These are phyloP conservation scores for Hydropsyche tenuis DNA, from an alignment of 1,140 invertebrate species.

Conservation along the genomic window DNA sequence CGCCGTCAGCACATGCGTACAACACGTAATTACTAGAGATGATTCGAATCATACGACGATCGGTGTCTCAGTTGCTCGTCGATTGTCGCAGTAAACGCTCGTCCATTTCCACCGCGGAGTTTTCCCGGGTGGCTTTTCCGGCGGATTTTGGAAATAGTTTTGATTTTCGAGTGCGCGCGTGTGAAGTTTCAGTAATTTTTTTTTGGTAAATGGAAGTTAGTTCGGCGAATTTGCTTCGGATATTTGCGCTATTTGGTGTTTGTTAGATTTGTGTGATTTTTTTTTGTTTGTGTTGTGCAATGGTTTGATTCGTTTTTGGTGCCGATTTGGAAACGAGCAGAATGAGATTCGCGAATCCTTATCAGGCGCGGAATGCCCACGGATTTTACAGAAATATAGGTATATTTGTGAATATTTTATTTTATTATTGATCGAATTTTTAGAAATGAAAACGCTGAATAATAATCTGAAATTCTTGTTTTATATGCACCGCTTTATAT, in stretches of 20 bases:
- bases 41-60: background rate
- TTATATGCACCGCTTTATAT: too few relatives aligned
- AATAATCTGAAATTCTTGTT: too few relatives aligned
- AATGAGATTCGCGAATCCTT: constrained; percentile 47
- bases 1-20: background rate
- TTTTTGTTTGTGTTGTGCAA: background rate
- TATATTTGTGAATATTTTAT: constrained; percentile 6
- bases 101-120: background rate
- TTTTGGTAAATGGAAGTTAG: constrained; percentile 3
- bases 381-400: constrained; percentile 34
- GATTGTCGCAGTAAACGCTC: background rate
- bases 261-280: constrained; percentile 7
- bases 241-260: constrained; percentile 14
- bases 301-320: background rate
- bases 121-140: too few relatives aligned
- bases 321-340: constrained; percentile 17
- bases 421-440: background rate
- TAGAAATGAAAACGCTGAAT: too few relatives aligned
- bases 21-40: background rate
- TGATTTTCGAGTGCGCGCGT: too few relatives aligned
- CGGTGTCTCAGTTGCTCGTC: background rate
- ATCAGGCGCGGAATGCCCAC: constrained; percentile 29
- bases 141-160: too few relatives aligned
- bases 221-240: constrained; percentile 26
- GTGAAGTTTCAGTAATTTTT: too few relatives aligned